phyloP scores from a whole-genome alignment of 2,113 vertebrate species.

The Helogale parvula region DNA sequence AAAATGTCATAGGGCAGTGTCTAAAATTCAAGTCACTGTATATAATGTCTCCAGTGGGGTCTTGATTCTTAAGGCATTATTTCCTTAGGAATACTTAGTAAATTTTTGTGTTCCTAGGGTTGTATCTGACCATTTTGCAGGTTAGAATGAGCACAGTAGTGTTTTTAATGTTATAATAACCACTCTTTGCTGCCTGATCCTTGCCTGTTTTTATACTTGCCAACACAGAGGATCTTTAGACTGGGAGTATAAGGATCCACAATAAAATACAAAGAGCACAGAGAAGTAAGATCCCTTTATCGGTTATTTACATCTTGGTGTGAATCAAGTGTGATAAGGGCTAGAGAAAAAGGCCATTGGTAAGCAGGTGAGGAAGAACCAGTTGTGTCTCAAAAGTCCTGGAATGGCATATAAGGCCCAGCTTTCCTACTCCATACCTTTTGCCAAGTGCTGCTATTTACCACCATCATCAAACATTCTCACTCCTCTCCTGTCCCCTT shows the following conservation, averaged over 20 bases:
- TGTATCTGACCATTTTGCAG: background rate
- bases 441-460: background rate
- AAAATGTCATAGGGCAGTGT: background rate
- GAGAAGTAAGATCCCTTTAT: background rate
- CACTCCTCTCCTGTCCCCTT: background rate
- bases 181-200: background rate
- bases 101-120: background rate
- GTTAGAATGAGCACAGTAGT: background rate
- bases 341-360: background rate
- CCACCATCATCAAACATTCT: background rate
- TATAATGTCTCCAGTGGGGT: background rate
- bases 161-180: background rate
- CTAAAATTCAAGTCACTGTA: background rate
- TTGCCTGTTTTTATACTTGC: background rate
- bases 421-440: background rate
- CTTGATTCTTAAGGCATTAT: background rate
- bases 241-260: background rate
- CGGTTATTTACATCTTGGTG: conserved; percentile 12
- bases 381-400: background rate
- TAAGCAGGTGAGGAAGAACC: background rate
- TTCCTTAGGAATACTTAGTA: background rate
- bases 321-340: background rate
- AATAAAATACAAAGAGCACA: conserved; percentile 6
- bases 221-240: background rate
- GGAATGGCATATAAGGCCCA: background rate